Evolutionary conservation across 2,888 invertebrate genomes (phyloP), one percentile per base, ranked within the genome.

Genomic region (Fabriciana adippe): DNA sequence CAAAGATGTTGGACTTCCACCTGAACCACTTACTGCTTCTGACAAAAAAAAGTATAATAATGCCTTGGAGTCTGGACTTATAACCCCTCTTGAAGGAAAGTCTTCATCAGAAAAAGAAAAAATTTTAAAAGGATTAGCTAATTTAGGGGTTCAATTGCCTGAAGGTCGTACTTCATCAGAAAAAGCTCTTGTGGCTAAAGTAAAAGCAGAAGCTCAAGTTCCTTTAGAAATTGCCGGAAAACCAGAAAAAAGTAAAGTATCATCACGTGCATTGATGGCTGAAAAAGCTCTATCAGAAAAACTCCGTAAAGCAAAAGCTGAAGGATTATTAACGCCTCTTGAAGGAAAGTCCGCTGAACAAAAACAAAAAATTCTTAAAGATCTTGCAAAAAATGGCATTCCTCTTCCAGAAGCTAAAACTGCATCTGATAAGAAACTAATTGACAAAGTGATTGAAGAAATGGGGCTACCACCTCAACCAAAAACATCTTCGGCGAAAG

Each of bases 391-490:
- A 59, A 72, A 74, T 18, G 81, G 81, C 0, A 21, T 81, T 2
- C 78, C 78, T 0, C 68, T 84, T 2, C 82, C 82, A 2, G 78
- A 79, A 57, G 81, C 67, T 0, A 79, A 79, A 75, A 80, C 81
- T 2, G 18, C 74, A 0, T 83, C 83, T 0, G 84, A 81, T 48
- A 78, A 75, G 56, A 76, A 79, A 45, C 18, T 83, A 0, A 71
- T 80, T 0, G 72, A 75, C 1, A 80, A 79, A 72, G 74, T 83
- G 4, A 72, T 79, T 21, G 69, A 72, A 54, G 80, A 82, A 26
- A 4, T 82, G 21, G 79, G 79, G 8, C 60, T 81, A 5, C 79
- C 81, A 8, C 75, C 79, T 13, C 76, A 76, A 68, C 78, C 81
- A 0, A 76, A 75, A 64, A 72, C 77, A 4, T 48, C 71, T 16